Conservation (phyloP, 2,797 vertebrate genomes). For the Chloroceryle inda region DNA sequence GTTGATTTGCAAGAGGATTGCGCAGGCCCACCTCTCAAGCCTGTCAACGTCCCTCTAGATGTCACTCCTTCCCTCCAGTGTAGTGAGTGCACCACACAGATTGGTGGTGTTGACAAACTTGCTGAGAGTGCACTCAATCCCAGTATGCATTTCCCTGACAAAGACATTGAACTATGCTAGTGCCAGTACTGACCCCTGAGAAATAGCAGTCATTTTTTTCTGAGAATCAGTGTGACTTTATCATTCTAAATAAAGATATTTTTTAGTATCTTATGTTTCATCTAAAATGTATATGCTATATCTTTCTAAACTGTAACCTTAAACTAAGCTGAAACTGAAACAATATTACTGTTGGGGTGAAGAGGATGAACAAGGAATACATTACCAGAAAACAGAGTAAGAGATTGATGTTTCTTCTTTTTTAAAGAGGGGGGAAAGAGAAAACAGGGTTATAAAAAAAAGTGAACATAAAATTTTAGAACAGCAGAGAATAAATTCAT, state of each 20-base stretch:
- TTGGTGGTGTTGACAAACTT: neutral
- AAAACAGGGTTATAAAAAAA: neutral
- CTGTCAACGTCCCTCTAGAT: neutral
- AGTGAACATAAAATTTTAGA: neutral
- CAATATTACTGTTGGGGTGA: neutral
- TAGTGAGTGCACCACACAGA: fast-evolving
- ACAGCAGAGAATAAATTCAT: neutral
- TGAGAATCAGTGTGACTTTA: neutral
- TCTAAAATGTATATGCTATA: neutral
- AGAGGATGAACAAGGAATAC: neutral
- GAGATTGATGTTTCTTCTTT: neutral
- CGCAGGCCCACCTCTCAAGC: neutral
- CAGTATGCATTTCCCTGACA: fast-evolving
- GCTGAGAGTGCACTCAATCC: neutral
- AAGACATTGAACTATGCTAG: fast-evolving
- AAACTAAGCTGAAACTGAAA: neutral
- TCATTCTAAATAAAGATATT: neutral
- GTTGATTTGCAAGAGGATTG: too few relatives aligned
- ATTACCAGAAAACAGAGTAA: neutral
- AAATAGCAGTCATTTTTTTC: neutral
- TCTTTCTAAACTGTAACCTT: neutral
- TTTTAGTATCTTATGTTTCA: neutral
- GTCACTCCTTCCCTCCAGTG: neutral
- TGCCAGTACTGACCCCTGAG: neutral
- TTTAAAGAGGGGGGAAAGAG: neutral